Evolutionary conservation across 2,797 vertebrate genomes (phyloP).

Genomic region (Triplophysa yarkandensis): DNA sequence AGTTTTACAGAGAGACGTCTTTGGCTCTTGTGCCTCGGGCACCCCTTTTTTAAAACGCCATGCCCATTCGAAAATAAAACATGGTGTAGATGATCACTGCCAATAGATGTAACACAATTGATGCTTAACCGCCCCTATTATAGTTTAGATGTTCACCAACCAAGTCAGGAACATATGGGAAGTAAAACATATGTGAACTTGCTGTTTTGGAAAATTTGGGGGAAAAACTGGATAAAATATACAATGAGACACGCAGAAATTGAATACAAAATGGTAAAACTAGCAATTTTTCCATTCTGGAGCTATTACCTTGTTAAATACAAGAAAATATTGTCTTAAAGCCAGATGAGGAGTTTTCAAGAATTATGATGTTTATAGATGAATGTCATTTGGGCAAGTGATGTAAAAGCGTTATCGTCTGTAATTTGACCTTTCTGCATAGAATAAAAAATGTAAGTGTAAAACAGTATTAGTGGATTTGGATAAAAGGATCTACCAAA

Average conservation of each 20-base stretch:
- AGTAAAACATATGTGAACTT: constrained; percentile 8
- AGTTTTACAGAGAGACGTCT: constrained; percentile 3
- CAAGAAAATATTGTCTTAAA: constrained; percentile 39
- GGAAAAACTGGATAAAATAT: constrained; percentile 33
- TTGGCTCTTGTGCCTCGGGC: neutral
- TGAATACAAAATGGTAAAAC: constrained; percentile 33
- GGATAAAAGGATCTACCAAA: no score
- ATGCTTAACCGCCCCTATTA: constrained; percentile 24
- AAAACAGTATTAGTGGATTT: no score
- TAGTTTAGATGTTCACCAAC: constrained; percentile 52
- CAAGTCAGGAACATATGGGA: constrained; percentile 11
- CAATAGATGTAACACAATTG: no score
- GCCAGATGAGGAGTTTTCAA: neutral
- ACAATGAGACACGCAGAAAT: constrained; percentile 6
- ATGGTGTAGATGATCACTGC: neutral
- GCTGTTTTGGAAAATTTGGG: no score
- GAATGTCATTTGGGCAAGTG: constrained; percentile 10
- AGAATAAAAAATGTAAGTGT: no score
- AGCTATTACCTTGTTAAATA: constrained; percentile 20
- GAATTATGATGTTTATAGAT: constrained; percentile 15
- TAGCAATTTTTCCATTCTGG: constrained; percentile 31
- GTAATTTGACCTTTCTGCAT: no score
- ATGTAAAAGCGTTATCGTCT: neutral
- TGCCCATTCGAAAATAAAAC: neutral
- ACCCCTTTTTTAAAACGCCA: neutral